phyloP scores from a whole-genome alignment of 2,888 invertebrate species.

The Nasonovia ribisnigri region DNA sequence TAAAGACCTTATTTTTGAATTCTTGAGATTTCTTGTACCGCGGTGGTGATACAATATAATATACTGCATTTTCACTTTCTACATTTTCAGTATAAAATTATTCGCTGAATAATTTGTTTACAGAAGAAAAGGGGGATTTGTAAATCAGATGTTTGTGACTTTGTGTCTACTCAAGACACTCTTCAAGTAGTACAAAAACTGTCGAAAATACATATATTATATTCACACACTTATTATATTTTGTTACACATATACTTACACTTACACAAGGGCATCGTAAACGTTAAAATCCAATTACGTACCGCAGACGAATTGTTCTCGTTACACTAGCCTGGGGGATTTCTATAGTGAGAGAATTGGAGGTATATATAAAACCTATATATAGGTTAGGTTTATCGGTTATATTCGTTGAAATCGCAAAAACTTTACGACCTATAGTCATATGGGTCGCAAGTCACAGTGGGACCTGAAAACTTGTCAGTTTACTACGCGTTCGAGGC shows the following conservation, averaged over 20 bases:
- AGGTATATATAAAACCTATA: not conserved
- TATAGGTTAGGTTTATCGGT: no score
- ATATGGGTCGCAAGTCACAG: not conserved
- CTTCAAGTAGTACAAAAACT: not conserved
- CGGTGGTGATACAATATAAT: not conserved
- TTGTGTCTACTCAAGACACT: not conserved
- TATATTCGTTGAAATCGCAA: not conserved
- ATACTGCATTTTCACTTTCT: no score
- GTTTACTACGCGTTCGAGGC: not conserved
- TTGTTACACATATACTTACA: not conserved
- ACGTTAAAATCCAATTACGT: slow-evolving; percentile 30
- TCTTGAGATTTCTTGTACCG: not conserved
- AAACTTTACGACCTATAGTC: slow-evolving; percentile 17
- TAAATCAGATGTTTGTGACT: not conserved
- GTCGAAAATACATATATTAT: not conserved
- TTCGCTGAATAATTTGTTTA: not conserved
- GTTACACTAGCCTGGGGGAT: not conserved
- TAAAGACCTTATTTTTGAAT: not conserved
- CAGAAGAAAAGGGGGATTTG: not conserved
- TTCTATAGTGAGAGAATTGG: not conserved
- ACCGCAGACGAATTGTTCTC: slow-evolving; percentile 7
- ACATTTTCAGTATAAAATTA: not conserved
- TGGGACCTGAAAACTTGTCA: slow-evolving; percentile 6
- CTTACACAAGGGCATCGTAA: not conserved
- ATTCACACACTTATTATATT: not conserved